phyloP scores from a whole-genome alignment of 2,797 vertebrate species.

The Lacerta bilineata region DNA sequence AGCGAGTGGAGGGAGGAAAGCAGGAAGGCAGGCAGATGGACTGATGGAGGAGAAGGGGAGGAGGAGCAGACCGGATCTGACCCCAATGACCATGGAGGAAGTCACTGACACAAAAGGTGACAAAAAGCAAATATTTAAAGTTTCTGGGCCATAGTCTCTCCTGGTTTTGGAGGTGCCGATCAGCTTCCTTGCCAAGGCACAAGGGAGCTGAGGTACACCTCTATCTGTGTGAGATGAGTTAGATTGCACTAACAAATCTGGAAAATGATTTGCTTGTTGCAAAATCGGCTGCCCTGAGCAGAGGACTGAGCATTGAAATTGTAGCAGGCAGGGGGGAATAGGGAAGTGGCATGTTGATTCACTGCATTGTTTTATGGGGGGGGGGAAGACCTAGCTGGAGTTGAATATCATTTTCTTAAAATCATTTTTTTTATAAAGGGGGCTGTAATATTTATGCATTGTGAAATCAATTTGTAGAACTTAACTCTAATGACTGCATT shows the following conservation, averaged over 20 bases:
- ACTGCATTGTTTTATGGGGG: background rate
- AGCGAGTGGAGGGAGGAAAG: too few relatives aligned
- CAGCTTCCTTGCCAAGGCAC: too few relatives aligned
- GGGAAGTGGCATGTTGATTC: background rate
- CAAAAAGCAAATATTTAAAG: too few relatives aligned
- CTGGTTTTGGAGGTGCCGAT: too few relatives aligned
- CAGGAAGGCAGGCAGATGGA: too few relatives aligned
- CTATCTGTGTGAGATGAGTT: background rate
- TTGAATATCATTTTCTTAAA: constrained; percentile 6
- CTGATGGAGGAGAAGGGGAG: too few relatives aligned
- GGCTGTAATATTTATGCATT: background rate
- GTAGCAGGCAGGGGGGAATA: background rate
- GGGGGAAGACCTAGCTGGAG: constrained; percentile 1
- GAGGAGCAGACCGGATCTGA: too few relatives aligned
- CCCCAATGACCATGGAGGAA: too few relatives aligned
- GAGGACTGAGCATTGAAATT: background rate
- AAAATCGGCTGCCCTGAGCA: constrained; percentile 1
- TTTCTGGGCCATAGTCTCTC: too few relatives aligned
- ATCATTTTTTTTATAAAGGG: background rate
- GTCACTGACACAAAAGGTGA: too few relatives aligned
- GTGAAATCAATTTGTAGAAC: constrained; percentile 7
- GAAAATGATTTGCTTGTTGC: background rate
- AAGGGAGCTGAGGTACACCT: too few relatives aligned
- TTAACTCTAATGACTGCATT: constrained; percentile 14
- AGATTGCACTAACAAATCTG: background rate